These are phyloP conservation scores for Digitonthophagus gazella DNA, from an alignment of 2,888 invertebrate species.

Conservation along the genomic window DNA sequence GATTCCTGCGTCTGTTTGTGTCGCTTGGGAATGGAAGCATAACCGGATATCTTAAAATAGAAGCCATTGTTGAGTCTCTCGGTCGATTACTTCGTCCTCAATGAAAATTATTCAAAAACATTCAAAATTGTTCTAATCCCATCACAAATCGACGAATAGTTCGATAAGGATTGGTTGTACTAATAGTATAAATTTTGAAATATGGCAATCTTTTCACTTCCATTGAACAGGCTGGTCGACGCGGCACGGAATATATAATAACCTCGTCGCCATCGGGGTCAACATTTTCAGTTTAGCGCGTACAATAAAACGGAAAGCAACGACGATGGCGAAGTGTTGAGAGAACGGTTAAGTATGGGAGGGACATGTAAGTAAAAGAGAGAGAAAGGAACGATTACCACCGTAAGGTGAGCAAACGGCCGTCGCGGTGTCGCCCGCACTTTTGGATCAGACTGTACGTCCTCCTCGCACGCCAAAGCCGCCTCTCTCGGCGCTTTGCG, in stretches of 20 bases:
- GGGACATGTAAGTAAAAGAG: background rate
- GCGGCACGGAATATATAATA: background rate
- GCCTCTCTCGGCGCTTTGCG: background rate
- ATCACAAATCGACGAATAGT: too few species aligned
- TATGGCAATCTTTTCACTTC: too few species aligned
- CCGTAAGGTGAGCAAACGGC: background rate
- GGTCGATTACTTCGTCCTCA: background rate
- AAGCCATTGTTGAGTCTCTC: background rate
- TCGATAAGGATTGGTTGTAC: too few species aligned
- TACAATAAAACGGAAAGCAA: constrained; percentile 38
- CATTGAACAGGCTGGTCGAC: background rate
- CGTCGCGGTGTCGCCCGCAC: background rate
- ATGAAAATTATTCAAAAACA: background rate
- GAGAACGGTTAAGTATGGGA: constrained; percentile 35
- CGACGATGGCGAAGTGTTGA: constrained; percentile 34
- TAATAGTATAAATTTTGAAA: too few species aligned
- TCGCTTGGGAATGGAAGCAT: background rate
- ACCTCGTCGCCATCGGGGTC: constrained; percentile 34
- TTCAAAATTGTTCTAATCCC: too few species aligned
- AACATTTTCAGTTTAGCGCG: constrained; percentile 45
- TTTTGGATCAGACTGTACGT: background rate
- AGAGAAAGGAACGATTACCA: background rate
- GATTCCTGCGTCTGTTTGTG: background rate
- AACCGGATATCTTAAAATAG: background rate
- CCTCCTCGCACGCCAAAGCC: background rate